A percentile compares a stretch with the other conserved stretches of the same genome.
These are phyloP conservation scores for Nothocercus julius DNA, from an alignment of 2,113 vertebrate genomes.

Conservation along the genomic window DNA sequence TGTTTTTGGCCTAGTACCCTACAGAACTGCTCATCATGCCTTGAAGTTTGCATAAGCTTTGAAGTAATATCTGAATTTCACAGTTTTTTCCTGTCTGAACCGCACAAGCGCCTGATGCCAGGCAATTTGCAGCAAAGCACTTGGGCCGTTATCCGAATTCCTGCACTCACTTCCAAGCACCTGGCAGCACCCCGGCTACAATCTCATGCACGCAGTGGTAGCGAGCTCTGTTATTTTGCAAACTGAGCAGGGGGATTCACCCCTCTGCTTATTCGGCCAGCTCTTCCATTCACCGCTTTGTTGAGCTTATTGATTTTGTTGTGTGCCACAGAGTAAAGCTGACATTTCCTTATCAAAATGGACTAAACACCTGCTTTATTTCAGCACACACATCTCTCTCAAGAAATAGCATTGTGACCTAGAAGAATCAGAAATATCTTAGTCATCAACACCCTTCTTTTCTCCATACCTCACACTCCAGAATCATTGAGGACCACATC, in stretches of 20 bases:
- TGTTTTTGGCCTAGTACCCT: not conserved
- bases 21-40: not conserved
- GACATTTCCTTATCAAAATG: conserved; percentile 41
- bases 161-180: not conserved
- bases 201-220: not conserved
- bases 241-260: not conserved
- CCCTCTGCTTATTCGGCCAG: not conserved
- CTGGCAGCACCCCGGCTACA: not conserved
- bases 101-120: not conserved
- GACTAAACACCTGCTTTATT: conserved; percentile 26
- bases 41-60: not conserved
- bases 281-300: not conserved
- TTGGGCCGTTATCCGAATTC: not conserved
- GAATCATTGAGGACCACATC: not conserved
- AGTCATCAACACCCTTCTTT: not conserved
- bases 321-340: not conserved
- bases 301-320: not conserved
- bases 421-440: not conserved
- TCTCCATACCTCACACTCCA: not conserved
- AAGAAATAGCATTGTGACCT: not conserved
- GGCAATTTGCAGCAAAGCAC: not conserved
- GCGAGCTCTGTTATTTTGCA: not conserved
- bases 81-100: not conserved
- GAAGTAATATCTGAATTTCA: not conserved
- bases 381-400: not conserved